Evolutionary conservation across 2,797 vertebrate genomes (phyloP).

Genomic region (Lindbergichthys nudifrons): DNA sequence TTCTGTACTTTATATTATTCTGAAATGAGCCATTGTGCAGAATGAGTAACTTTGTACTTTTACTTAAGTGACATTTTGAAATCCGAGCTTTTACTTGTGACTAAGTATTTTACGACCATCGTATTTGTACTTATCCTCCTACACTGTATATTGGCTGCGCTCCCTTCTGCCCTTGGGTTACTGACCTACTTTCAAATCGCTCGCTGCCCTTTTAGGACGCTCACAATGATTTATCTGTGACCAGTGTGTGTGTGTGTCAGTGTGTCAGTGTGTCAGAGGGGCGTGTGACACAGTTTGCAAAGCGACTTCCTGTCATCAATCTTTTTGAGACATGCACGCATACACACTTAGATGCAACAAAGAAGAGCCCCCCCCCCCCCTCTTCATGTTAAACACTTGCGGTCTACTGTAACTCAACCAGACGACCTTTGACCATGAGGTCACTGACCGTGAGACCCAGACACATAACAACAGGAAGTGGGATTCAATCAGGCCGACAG

Average conservation of each 20-base stretch:
- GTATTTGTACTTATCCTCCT: no score
- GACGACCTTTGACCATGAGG: slow-evolving; percentile 57
- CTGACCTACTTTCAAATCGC: slow-evolving; percentile 71
- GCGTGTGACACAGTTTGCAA: slow-evolving; percentile 38
- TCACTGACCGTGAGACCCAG: slow-evolving; percentile 59
- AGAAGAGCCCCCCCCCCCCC: neutral
- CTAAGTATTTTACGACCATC: no score
- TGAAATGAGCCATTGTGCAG: no score
- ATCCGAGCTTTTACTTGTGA: no score
- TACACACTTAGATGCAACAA: slow-evolving; percentile 18
- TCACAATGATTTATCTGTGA: slow-evolving; percentile 63
- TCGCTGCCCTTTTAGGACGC: slow-evolving; percentile 33
- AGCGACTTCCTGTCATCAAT: slow-evolving; percentile 59
- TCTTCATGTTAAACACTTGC: neutral
- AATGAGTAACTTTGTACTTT: no score
- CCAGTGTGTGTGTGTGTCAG: slow-evolving; percentile 41
- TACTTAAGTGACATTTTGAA: no score
- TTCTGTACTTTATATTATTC: no score
- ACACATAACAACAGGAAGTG: slow-evolving; percentile 71
- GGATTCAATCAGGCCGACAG: slow-evolving; percentile 51
- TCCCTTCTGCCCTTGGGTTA: slow-evolving; percentile 33
- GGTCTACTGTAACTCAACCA: slow-evolving; percentile 22
- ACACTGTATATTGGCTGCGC: slow-evolving; percentile 20
- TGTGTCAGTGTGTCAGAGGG: slow-evolving; percentile 72
- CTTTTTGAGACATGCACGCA: slow-evolving; percentile 10